phyloP scores from a whole-genome alignment of 2,113 vertebrate species.

The Nannobrachium achirus region DNA sequence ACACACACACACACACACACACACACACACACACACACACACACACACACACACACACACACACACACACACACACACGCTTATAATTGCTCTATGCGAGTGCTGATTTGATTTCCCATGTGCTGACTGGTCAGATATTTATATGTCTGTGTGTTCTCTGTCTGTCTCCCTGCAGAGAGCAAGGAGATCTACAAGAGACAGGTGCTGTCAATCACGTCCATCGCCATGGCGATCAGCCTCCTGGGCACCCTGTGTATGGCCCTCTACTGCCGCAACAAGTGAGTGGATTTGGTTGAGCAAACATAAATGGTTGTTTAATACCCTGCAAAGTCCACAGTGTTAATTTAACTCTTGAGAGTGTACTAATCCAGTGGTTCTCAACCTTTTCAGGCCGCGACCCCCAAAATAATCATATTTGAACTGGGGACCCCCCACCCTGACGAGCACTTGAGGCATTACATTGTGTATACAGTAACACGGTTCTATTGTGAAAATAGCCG shows the following conservation, averaged over 20 bases:
- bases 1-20: background rate
- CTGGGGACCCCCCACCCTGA: too few species aligned
- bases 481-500: constrained; percentile 10
- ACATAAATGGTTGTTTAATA: too few species aligned
- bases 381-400: too few species aligned
- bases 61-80: background rate
- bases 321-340: too few species aligned
- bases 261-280: constrained; percentile 98
- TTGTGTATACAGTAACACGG: constrained; percentile 30
- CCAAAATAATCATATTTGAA: too few species aligned
- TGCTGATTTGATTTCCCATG: constrained; percentile 17
- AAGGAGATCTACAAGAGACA: constrained; percentile 96
- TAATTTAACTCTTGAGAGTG: too few species aligned
- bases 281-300: too few species aligned
- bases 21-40: background rate
- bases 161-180: constrained; percentile 85
- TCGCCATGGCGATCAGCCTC: constrained; percentile 93
- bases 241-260: constrained; percentile 93
- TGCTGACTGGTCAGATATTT: constrained; percentile 39
- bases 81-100: constrained; percentile 4
- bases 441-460: constrained; percentile 24
- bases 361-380: too few species aligned
- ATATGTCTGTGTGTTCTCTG: constrained; percentile 39
- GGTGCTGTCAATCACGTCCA: constrained; percentile 95
- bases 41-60: background rate